Evolutionary conservation across 2,797 vertebrate genomes (phyloP).

Genomic region (Aplochiton taeniatus): DNA sequence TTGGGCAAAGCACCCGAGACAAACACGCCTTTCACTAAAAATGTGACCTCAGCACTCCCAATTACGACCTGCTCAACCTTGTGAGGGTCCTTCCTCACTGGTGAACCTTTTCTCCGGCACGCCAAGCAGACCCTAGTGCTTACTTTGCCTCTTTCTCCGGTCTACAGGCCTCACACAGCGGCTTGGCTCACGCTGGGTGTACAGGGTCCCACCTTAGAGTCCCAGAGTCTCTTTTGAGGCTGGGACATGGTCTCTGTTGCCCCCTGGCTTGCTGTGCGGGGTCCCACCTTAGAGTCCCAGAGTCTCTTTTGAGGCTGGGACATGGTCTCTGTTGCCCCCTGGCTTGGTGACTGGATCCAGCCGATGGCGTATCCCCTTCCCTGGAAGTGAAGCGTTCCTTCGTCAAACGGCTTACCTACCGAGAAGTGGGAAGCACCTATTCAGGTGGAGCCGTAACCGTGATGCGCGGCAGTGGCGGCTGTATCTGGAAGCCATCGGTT

Average conservation of each 20-base stretch:
- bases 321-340: too few relatives aligned
- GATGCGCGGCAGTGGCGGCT: slow-evolving; percentile 52
- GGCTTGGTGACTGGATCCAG: too few relatives aligned
- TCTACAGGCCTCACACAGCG: slow-evolving; percentile 57
- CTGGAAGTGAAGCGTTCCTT: too few relatives aligned
- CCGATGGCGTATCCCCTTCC: too few relatives aligned
- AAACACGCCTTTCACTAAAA: slow-evolving; percentile 33
- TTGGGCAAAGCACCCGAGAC: slow-evolving; percentile 33
- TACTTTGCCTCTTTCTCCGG: slow-evolving; percentile 65
- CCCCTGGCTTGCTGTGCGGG: too few relatives aligned
- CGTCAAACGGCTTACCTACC: slow-evolving; percentile 56
- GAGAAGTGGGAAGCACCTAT: slow-evolving; percentile 83
- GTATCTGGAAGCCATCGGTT: too few relatives aligned
- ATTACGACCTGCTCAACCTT: slow-evolving; percentile 22
- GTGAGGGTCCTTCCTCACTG: too few relatives aligned
- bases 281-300: neutral
- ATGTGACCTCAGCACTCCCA: slow-evolving; percentile 41
- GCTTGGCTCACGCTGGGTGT: slow-evolving; percentile 24
- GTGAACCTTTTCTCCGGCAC: slow-evolving; percentile 43
- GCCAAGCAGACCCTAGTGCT: slow-evolving; percentile 56
- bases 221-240: too few relatives aligned
- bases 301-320: too few relatives aligned
- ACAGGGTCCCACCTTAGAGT: neutral
- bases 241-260: too few relatives aligned
- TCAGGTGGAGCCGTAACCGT: slow-evolving; percentile 56